These are phyloP conservation scores for Chlorodrepanis virens DNA, from an alignment of 2,113 vertebrate species.

Conservation along the genomic window DNA sequence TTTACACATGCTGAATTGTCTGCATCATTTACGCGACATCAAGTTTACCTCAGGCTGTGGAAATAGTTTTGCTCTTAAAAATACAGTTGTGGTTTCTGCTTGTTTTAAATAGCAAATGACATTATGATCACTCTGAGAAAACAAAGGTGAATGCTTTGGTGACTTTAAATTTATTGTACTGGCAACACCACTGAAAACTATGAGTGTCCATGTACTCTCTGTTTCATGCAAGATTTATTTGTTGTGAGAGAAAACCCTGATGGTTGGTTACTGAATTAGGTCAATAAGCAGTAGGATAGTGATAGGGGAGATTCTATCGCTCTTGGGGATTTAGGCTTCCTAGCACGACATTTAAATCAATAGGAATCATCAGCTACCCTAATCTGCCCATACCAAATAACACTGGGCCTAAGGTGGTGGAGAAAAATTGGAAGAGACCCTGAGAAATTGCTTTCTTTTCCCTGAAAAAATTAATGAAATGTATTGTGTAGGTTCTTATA, in stretches of 20 bases:
- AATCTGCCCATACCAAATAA: constrained; percentile 26
- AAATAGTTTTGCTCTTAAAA: neutral
- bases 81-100: neutral
- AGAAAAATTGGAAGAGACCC: constrained; percentile 31
- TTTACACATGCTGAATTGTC: neutral
- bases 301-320: constrained; percentile 65
- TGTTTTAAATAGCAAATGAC: neutral
- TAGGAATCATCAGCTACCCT: constrained; percentile 58
- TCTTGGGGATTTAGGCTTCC: constrained; percentile 65
- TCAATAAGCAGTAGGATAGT: constrained; percentile 67
- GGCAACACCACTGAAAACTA: neutral
- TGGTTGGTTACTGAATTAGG: constrained; percentile 70
- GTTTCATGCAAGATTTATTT: constrained; percentile 69
- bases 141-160: neutral
- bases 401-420: constrained; percentile 12
- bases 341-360: constrained; percentile 63
- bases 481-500: neutral
- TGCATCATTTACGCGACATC: neutral
- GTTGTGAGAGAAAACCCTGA: constrained; percentile 62
- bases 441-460: neutral
- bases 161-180: neutral
- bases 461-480: neutral
- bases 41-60: neutral
- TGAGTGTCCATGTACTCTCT: neutral
- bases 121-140: neutral